Conservation (phyloP, 2,113 vertebrate genomes). For the Tylochromis polylepis region DNA sequence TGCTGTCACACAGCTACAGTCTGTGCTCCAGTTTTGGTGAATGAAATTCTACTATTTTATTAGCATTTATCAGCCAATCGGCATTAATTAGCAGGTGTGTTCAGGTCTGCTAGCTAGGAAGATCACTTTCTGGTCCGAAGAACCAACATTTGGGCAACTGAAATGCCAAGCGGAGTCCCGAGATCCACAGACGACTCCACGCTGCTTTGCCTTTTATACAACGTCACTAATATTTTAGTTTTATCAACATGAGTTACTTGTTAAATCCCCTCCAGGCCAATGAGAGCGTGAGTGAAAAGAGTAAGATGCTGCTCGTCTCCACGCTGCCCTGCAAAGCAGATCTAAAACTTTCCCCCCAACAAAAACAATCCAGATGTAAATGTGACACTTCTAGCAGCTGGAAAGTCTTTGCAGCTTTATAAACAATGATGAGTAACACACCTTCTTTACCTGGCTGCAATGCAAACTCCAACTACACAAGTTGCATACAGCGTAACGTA, state of each 20-base stretch:
- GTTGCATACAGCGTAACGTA: neutral
- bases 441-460: neutral
- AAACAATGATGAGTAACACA: neutral
- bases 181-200: too few species aligned
- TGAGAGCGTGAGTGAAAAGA: neutral
- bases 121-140: neutral
- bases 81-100: neutral
- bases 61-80: neutral
- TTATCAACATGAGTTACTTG: too few species aligned
- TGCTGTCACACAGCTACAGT: neutral
- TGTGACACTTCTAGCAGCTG: too few species aligned
- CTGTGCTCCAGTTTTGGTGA: neutral
- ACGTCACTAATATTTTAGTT: too few species aligned
- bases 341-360: neutral
- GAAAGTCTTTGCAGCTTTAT: neutral
- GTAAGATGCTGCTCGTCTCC: neutral
- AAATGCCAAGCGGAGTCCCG: neutral
- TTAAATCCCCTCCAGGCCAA: neutral
- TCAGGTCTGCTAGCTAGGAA: accelerated
- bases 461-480: neutral
- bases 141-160: neutral
- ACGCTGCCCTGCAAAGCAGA: neutral
- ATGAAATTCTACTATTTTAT: neutral
- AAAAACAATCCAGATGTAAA: neutral
- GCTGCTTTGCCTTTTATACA: neutral